Conservation (phyloP, 2,113 vertebrate species). For the Prunella himalayana region DNA sequence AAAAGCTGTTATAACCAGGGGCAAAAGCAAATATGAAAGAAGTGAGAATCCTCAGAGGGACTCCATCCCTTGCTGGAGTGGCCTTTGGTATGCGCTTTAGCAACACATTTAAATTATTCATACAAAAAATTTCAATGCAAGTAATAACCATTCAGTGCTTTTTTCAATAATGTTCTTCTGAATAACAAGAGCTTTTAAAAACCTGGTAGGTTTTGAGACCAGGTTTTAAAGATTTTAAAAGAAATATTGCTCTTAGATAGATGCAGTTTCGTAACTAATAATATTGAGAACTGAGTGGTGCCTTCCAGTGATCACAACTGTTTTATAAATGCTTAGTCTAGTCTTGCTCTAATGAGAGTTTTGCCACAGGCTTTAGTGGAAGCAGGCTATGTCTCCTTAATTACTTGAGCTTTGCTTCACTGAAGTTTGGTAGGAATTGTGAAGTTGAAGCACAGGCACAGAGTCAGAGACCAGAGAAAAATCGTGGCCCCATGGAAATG, state of each 20-base stretch:
- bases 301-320: not conserved
- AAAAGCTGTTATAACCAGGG: constrained; percentile 19
- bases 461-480: not conserved
- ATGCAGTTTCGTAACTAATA: not conserved
- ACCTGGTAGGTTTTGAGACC: not conserved
- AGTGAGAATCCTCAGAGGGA: not conserved
- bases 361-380: not conserved
- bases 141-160: not conserved
- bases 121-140: not conserved
- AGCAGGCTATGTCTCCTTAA: not conserved
- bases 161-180: not conserved
- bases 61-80: not conserved
- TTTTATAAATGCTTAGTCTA: not conserved
- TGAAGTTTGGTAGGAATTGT: not conserved
- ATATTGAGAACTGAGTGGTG: not conserved
- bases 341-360: constrained; percentile 17
- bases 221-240: not conserved
- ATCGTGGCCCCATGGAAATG: not conserved
- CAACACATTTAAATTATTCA: not conserved
- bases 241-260: not conserved
- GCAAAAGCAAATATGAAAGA: constrained; percentile 6
- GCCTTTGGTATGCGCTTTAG: not conserved
- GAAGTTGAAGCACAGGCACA: not conserved
- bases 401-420: constrained; percentile 18
- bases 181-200: not conserved